A percentile compares a stretch with the other conserved stretches of the same genome.
Conservation (phyloP, 2,888 invertebrate genomes). For the Notodonta dromedarius region DNA sequence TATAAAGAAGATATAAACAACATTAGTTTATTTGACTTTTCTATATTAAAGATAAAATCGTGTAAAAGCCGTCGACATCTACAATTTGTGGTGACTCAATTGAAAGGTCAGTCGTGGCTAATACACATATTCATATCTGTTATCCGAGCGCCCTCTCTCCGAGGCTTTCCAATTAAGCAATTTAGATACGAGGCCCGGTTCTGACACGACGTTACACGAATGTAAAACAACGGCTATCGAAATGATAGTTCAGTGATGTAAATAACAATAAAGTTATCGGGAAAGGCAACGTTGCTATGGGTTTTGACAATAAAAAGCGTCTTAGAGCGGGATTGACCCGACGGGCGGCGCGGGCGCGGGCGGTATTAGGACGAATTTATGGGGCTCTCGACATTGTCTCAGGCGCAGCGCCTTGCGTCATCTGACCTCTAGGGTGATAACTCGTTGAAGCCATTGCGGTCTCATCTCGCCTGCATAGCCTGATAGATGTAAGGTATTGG, state of each 20-base stretch:
- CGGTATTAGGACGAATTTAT: slow-evolving; percentile 74
- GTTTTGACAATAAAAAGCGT: slow-evolving; percentile 81
- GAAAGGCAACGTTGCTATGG: slow-evolving; percentile 70
- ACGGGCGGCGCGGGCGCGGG: slow-evolving; percentile 43
- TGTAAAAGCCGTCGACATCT: slow-evolving; percentile 52
- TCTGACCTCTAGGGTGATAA: slow-evolving; percentile 26
- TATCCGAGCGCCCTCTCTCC: slow-evolving; percentile 64
- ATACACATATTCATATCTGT: slow-evolving; percentile 65
- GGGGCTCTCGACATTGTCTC: slow-evolving; percentile 48
- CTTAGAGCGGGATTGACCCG: slow-evolving; percentile 63
- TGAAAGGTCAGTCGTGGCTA: slow-evolving; percentile 63
- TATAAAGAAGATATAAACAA: slow-evolving; percentile 56
- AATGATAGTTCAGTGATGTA: slow-evolving; percentile 80
- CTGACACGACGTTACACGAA: slow-evolving; percentile 75
- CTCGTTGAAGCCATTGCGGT: slow-evolving; percentile 26
- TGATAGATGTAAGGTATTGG: background rate
- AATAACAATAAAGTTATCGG: slow-evolving; percentile 84
- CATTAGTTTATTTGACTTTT: slow-evolving; percentile 59
- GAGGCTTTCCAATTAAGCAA: slow-evolving; percentile 82
- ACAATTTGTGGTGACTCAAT: slow-evolving; percentile 61
- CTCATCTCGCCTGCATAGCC: slow-evolving; percentile 15
- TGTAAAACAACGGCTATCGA: slow-evolving; percentile 81
- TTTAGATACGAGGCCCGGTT: slow-evolving; percentile 76
- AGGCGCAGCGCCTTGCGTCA: slow-evolving; percentile 29
- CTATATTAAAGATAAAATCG: slow-evolving; percentile 61